Evolutionary conservation across 2,888 invertebrate genomes (phyloP).

Genomic region (Strigamia transsilvanica): DNA sequence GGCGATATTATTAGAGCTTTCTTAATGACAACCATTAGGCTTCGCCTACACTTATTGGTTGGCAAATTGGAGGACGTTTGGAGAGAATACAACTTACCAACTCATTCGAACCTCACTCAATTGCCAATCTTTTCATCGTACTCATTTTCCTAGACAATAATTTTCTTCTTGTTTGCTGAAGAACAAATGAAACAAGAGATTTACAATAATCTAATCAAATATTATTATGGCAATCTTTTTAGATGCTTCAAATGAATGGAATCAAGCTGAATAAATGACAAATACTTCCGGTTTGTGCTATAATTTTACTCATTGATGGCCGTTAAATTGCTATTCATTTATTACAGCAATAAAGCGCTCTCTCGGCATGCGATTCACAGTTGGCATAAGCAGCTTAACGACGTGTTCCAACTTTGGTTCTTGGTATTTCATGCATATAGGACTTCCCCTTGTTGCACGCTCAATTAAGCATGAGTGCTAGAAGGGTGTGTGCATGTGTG

Average conservation of each 20-base stretch:
- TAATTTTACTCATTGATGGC: not conserved
- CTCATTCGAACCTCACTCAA: constrained; percentile 13
- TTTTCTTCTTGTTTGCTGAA: too few species aligned
- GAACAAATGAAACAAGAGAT: not conserved
- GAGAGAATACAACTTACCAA: constrained; percentile 25
- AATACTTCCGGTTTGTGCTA: not conserved
- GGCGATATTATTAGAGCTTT: constrained; percentile 48
- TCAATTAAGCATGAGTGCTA: constrained; percentile 26
- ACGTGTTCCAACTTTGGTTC: constrained; percentile 26
- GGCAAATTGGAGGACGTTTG: constrained; percentile 21
- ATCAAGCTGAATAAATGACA: not conserved
- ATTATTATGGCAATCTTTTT: too few species aligned
- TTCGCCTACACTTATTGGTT: constrained; percentile 24
- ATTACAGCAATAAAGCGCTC: not conserved
- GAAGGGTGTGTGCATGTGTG: constrained; percentile 30
- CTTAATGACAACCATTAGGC: constrained; percentile 50
- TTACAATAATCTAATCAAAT: not conserved
- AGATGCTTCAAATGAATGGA: not conserved
- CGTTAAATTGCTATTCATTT: not conserved
- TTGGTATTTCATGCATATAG: constrained; percentile 26
- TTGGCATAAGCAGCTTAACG: constrained; percentile 22
- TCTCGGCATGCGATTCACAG: not conserved
- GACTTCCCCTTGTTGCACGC: constrained; percentile 30
- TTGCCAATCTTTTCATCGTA: constrained; percentile 6
- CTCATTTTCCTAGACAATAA: not conserved